Base-by-base conservation (phyloP, 2,797 vertebrate species). In the Micromesistius poutassou region DNA sequence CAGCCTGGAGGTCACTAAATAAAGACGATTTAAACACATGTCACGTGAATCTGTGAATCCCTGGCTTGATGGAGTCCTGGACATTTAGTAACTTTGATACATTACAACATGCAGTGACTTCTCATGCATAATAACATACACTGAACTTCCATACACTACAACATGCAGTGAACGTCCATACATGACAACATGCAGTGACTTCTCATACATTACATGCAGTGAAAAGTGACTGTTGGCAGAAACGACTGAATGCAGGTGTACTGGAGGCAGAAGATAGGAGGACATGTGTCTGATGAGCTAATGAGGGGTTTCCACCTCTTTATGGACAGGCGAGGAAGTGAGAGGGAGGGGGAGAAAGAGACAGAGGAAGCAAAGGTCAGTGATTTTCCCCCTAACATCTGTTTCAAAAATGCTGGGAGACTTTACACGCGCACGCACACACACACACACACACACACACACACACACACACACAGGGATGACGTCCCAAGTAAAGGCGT, bases 331-430 rank as follows among this genome's bases (percentile, higher is more conserved):
- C 0, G 73, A 40, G 73, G 8, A 19, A 74, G 73, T 2, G 35
- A 40, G 73, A 74, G 73, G 12, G 73, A 30, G 38, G 31, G 50
- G 28, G 75, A 19, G 42, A 50, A 28, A 30, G 55, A 28, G 75
- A 19, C 40, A 19, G 12, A 74, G 62, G 78, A 72, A 0, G 71
- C 71, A 31, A 71, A 46, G 71, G 73, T 36, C 2, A 30, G 30
- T 71, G 76, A 71, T 77, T 72, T 77, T 50, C 79, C 71, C 5
- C 7, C 38, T 22, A 77, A 83, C 86, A 87, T 73, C 82, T 81
- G 83, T 70, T 83, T 83, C 10, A 28, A 22, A 38, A 5, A 30
- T 33, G 4, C 1, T 19, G 30, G 5, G 33, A 76, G 71, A 76
- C 71, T 38, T 66, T 42, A 30, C 30, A 33, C 71, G 35, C 71